These are phyloP conservation scores for Thymallus thymallus DNA, from an alignment of 2,113 vertebrate genomes.

Conservation along the genomic window DNA sequence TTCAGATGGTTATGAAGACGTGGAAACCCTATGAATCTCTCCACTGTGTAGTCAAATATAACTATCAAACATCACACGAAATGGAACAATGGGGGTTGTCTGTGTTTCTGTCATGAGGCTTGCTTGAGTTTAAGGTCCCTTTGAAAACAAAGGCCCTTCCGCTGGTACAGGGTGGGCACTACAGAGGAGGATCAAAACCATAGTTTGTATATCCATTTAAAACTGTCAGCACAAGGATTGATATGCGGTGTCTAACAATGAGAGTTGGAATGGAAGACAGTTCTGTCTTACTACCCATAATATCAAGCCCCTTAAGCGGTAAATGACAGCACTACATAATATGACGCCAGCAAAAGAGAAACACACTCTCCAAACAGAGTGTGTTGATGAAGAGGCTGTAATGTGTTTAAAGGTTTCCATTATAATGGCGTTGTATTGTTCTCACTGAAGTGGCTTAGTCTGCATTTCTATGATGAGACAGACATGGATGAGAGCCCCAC, in stretches of 20 bases:
- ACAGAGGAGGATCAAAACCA: too few species aligned
- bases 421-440: slow-evolving; percentile 7
- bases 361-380: not conserved
- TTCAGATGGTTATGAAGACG: slow-evolving; percentile 54
- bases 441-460: slow-evolving; percentile 39
- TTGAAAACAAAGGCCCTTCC: slow-evolving; percentile 15
- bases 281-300: not conserved
- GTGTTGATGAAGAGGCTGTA: not conserved
- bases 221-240: too few species aligned
- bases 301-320: not conserved
- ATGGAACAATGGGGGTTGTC: slow-evolving; percentile 5
- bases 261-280: too few species aligned
- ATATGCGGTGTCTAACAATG: too few species aligned
- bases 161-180: not conserved
- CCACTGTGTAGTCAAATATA: slow-evolving; percentile 1
- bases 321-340: not conserved
- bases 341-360: not conserved
- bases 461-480: not conserved
- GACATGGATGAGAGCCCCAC: slow-evolving; percentile 16
- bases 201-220: too few species aligned
- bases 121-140: slow-evolving; percentile 16
- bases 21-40: slow-evolving; percentile 26
- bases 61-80: not conserved
- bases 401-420: slow-evolving; percentile 29
- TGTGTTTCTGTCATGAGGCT: slow-evolving; percentile 5